Evolutionary conservation across 2,888 invertebrate genomes (phyloP).

Genomic region (Orchesellides sinensis): DNA sequence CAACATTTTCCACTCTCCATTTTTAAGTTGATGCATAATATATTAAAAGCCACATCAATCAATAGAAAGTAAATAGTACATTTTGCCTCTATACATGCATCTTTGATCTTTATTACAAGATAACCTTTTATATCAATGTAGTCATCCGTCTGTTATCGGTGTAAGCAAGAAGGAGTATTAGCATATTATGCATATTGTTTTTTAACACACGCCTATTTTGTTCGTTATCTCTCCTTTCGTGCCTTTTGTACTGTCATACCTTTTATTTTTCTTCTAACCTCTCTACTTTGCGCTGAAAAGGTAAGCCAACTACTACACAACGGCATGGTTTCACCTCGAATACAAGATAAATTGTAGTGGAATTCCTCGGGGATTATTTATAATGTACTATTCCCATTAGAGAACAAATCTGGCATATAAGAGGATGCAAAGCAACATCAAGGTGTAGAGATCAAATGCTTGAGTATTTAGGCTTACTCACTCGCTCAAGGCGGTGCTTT

Average conservation of each 20-base stretch:
- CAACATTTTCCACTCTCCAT: neutral
- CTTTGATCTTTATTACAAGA: slow-evolving; percentile 1
- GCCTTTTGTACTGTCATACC: slow-evolving; percentile 28
- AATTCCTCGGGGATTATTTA: slow-evolving; percentile 9
- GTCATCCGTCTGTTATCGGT: slow-evolving; percentile 12
- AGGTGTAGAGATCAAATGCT: slow-evolving; percentile 24
- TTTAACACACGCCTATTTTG: slow-evolving; percentile 46
- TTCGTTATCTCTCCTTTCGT: slow-evolving; percentile 18
- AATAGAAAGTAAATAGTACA: slow-evolving; percentile 1
- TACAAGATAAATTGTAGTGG: neutral
- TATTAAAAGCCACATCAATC: too few relatives aligned
- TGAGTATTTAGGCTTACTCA: neutral
- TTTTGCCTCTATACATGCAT: neutral
- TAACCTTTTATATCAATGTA: slow-evolving; percentile 15
- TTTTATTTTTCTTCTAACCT: neutral
- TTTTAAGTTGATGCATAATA: neutral
- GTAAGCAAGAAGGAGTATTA: slow-evolving; percentile 30
- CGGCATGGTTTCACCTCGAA: neutral
- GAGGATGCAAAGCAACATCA: neutral
- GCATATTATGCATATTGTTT: slow-evolving; percentile 45
- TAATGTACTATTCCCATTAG: slow-evolving; percentile 3
- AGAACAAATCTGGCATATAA: slow-evolving; percentile 1
- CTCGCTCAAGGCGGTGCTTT: neutral
- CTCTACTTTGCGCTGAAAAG: neutral
- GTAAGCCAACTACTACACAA: neutral